Evolutionary conservation across 2,888 invertebrate genomes (phyloP).

Genomic region (Protodeltote pygarga): DNA sequence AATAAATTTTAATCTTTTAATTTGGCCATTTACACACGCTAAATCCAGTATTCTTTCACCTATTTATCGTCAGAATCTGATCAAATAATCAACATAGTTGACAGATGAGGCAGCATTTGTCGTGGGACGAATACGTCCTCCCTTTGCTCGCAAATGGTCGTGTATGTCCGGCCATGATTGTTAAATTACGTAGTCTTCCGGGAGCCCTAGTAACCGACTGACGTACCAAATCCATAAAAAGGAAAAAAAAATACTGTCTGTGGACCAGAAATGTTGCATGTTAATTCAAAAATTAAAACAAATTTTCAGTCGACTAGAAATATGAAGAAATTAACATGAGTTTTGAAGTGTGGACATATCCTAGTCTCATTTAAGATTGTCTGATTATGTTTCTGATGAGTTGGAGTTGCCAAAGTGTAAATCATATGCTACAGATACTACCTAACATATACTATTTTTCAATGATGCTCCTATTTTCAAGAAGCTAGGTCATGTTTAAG

Average conservation of each 20-base stretch:
- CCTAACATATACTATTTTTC: constrained; percentile 1
- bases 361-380: too few species aligned
- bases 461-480: too few species aligned
- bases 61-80: constrained; percentile 15
- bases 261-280: too few species aligned
- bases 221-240: too few species aligned
- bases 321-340: too few species aligned
- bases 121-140: constrained; percentile 27
- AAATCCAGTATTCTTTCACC: constrained; percentile 9
- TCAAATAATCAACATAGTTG: constrained; percentile 36
- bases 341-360: too few species aligned
- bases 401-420: too few species aligned
- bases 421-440: too few species aligned
- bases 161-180: constrained; percentile 17
- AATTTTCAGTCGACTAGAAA: too few species aligned
- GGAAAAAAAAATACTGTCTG: too few species aligned
- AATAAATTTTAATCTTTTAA: constrained; percentile 3
- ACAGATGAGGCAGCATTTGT: constrained; percentile 21
- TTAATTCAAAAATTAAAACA: too few species aligned
- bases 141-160: constrained; percentile 38
- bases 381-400: too few species aligned
- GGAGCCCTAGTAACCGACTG: neutral
- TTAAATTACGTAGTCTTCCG: constrained; percentile 28
- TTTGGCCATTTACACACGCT: neutral
- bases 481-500: constrained; percentile 29